Conservation (phyloP, 2,797 vertebrate species). For the Enteromius anoplus region DNA sequence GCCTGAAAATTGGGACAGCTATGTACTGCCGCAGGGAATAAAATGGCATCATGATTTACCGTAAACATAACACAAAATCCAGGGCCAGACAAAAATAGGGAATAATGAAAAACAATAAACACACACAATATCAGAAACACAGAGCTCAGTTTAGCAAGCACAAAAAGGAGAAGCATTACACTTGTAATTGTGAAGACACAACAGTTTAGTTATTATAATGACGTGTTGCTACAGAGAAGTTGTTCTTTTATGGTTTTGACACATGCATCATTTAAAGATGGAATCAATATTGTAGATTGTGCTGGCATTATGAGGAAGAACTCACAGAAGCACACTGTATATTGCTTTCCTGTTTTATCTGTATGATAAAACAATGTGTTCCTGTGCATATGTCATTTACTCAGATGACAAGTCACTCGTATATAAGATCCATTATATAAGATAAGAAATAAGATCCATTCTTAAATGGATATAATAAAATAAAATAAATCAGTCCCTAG, state of each 20-base stretch:
- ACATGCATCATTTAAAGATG: slow-evolving; percentile 31
- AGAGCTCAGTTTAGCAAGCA: not conserved
- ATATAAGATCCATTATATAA: not conserved
- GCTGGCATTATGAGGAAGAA: not conserved
- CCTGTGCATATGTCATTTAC: not conserved
- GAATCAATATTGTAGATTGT: slow-evolving; percentile 25
- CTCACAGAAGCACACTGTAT: not conserved
- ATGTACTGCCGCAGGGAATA: slow-evolving; percentile 53
- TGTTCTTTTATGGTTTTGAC: slow-evolving; percentile 14
- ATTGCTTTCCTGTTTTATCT: not conserved
- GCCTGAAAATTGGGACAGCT: slow-evolving; percentile 64
- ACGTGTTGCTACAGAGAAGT: not conserved
- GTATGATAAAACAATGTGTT: not conserved
- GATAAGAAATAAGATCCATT: not conserved
- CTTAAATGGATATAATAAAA: too few species aligned
- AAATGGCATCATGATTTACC: not conserved
- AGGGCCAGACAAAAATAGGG: not conserved
- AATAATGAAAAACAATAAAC: not conserved
- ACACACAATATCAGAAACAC: not conserved
- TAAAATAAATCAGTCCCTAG: not conserved
- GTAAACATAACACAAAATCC: slow-evolving; percentile 4
- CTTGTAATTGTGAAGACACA: not conserved
- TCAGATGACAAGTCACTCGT: not conserved
- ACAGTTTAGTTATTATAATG: slow-evolving; percentile 13
- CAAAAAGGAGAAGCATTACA: not conserved